phyloP scores from a whole-genome alignment of 2,797 vertebrate genomes.

The Tarsius wallacei region DNA sequence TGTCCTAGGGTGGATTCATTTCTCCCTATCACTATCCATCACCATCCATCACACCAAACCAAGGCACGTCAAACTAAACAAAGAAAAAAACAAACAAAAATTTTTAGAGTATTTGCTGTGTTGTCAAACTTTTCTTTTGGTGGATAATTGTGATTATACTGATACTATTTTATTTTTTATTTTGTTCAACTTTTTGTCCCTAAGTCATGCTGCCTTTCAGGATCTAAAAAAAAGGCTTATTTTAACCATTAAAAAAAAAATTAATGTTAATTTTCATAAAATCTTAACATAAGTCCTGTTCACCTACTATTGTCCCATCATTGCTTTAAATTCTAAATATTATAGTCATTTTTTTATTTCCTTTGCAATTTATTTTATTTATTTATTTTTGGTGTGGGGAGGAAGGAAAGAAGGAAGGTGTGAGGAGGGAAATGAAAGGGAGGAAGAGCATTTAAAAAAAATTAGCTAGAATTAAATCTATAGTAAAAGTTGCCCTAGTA shows the following conservation, averaged over 20 bases:
- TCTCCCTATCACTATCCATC: neutral
- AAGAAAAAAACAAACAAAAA: neutral
- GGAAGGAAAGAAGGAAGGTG: no score
- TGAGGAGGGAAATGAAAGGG: no score
- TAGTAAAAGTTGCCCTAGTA: neutral
- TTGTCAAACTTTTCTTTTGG: neutral
- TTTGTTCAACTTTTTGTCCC: neutral
- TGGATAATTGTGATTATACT: neutral
- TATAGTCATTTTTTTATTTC: neutral
- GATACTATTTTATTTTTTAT: slow-evolving; percentile 14
- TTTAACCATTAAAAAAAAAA: neutral
- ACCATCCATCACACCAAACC: neutral
- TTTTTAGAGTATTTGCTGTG: neutral
- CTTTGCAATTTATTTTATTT: neutral
- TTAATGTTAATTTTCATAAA: neutral
- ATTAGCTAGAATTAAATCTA: neutral
- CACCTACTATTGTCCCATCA: neutral
- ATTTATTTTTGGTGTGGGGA: neutral
- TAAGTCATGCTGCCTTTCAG: neutral
- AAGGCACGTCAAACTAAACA: neutral
- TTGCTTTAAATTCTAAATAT: slow-evolving; percentile 42
- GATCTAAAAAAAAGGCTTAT: neutral
- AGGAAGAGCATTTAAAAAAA: no score
- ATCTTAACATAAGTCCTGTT: neutral
- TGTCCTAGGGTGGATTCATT: neutral